A percentile compares a stretch with the other conserved stretches of the same genome.
Evolutionary conservation across 2,888 invertebrate genomes (phyloP).

Genomic region (Drosophila glabriapex): DNA sequence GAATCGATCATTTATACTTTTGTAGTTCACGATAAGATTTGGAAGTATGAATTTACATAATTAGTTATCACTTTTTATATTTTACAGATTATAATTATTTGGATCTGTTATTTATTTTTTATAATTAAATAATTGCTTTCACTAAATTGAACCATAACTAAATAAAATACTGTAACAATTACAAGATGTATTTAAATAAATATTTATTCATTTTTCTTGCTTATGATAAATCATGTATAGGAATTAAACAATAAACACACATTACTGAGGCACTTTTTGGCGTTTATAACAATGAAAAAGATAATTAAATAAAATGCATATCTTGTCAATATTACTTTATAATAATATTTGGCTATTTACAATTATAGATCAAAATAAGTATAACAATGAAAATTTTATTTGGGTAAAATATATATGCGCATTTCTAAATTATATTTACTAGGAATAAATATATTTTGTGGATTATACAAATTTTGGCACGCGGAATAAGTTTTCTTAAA

Average conservation of each 20-base stretch:
- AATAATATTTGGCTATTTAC: slow-evolving; percentile 49
- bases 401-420: slow-evolving; percentile 27
- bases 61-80: slow-evolving; percentile 41
- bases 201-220: slow-evolving; percentile 36
- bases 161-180: slow-evolving; percentile 47
- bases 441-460: slow-evolving; percentile 29
- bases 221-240: slow-evolving; percentile 50
- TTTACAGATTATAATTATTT: slow-evolving; percentile 45
- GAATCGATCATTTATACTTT: not conserved
- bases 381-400: slow-evolving; percentile 36
- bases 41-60: not conserved
- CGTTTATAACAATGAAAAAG: slow-evolving; percentile 73
- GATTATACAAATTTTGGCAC: slow-evolving; percentile 66
- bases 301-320: slow-evolving; percentile 51
- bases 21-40: not conserved
- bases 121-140: slow-evolving; percentile 47
- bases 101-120: slow-evolving; percentile 19
- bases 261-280: slow-evolving; percentile 85
- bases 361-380: slow-evolving; percentile 41
- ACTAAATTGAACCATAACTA: slow-evolving; percentile 66
- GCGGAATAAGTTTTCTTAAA: slow-evolving; percentile 42
- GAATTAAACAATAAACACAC: slow-evolving; percentile 65
- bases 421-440: slow-evolving; percentile 25
- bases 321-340: slow-evolving; percentile 50
- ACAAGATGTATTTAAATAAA: slow-evolving; percentile 44